Base-by-base conservation (phyloP, 1,140 invertebrate species). In the Plectrocnemia conspersa region DNA sequence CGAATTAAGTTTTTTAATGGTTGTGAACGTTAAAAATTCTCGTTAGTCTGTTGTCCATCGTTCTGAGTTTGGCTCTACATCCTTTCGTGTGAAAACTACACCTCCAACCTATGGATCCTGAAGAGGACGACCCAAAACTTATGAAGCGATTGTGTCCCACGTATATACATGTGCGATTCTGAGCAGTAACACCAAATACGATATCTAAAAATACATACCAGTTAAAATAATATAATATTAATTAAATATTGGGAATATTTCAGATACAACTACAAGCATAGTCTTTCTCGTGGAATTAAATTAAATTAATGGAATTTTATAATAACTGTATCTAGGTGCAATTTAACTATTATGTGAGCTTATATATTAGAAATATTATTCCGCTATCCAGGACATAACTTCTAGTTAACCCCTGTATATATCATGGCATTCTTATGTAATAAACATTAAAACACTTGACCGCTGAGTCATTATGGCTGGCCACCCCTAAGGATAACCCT, bases 11-110 rank as follows among this genome's bases (percentile, higher is more conserved):
- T 11, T 11, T 24, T 21, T 23, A 3, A 23, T 58, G 56, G 25
- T 41, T 54, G 40, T 58, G 56, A 3, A 24, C 6, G 23, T 50
- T 41, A 22, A 42, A 5, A 19, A 50, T 42, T 21, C 45, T 10
- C 2, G 54, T n/a, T 18, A 58, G 44, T 2, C 15, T 22, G 11
- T 29, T 21, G 24, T 54, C 27, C 4, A 42, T 13, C 13, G 56
- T 54, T 27, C 45, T n/a, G 5, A 54, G 10, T 27, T 29, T 58
- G 11, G 56, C 56, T 47, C 54, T 58, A 40, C 56, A 58, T 11
- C 44, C 32, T 32, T 22, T 47, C 32, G 29, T 29, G 35, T 54
- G 41, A 19, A 35, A 52, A 22, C 38, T 54, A 19, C 56, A 58
- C 33, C 56, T 48, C 56, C 56, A 58, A 16, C 25, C 41, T 7